A percentile compares a stretch with the other conserved stretches of the same genome.
Evolutionary conservation across 2,888 invertebrate genomes (phyloP).

Genomic region (Polydrusus tereticollis): DNA sequence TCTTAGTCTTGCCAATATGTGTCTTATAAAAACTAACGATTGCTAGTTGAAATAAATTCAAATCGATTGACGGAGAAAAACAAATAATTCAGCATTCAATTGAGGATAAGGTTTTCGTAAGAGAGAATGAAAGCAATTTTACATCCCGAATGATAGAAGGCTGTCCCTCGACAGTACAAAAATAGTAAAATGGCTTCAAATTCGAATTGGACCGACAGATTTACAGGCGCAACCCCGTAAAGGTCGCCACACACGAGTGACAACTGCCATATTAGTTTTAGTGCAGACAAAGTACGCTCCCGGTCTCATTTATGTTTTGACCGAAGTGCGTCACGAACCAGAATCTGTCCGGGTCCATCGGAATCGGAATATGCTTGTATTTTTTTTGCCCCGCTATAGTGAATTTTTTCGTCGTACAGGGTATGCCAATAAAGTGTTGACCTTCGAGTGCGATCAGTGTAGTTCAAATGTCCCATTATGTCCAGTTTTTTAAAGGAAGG

Average conservation of each 20-base stretch:
- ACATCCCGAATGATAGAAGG: neutral
- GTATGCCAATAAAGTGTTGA: too few species aligned
- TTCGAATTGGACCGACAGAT: conserved; percentile 46
- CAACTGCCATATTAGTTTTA: conserved; percentile 67
- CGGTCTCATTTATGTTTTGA: neutral
- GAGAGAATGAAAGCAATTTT: conserved; percentile 13
- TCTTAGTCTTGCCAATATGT: conserved; percentile 28
- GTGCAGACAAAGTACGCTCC: conserved; percentile 58
- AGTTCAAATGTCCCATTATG: too few species aligned
- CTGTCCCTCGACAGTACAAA: conserved; percentile 12
- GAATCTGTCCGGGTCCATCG: conserved; percentile 43
- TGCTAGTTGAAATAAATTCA: neutral
- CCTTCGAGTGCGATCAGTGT: too few species aligned
- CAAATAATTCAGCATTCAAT: too few species aligned
- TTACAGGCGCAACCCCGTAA: conserved; percentile 16
- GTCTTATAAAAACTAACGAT: conserved; percentile 18
- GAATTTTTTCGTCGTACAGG: too few species aligned
- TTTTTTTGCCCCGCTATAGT: conserved; percentile 31
- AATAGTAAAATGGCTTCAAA: conserved; percentile 28
- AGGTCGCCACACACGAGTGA: conserved; percentile 31
- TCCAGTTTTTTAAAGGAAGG: too few species aligned
- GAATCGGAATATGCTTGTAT: conserved; percentile 6
- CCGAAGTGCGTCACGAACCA: conserved; percentile 10
- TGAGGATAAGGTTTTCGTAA: too few species aligned
- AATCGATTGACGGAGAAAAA: neutral